A percentile compares a stretch with the other conserved stretches of the same genome.
Evolutionary conservation across 2,888 invertebrate species (phyloP).

Genomic region (Lacanobia wlatinum): DNA sequence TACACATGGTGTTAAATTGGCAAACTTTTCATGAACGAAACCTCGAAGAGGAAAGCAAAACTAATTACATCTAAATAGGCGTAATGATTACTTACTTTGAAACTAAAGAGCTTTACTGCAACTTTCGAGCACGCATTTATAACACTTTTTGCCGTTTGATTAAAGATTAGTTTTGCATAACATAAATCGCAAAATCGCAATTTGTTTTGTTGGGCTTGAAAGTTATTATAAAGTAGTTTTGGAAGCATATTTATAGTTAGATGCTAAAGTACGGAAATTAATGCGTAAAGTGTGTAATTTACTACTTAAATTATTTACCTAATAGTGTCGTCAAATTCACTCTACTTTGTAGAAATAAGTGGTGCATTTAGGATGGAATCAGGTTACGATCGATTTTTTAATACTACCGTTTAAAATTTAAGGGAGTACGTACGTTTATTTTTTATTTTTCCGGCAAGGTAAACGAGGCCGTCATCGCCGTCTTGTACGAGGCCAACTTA

Average conservation of each 20-base stretch:
- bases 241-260: slow-evolving; percentile 26
- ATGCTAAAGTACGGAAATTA: slow-evolving; percentile 7
- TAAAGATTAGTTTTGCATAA: slow-evolving; percentile 13
- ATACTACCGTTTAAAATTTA: too few species aligned
- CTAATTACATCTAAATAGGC: slow-evolving; percentile 40
- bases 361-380: slow-evolving; percentile 16
- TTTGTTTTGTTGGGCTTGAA: not conserved
- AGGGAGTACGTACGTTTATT: too few species aligned
- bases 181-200: not conserved
- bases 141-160: not conserved
- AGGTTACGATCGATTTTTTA: too few species aligned
- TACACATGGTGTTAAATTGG: slow-evolving; percentile 21
- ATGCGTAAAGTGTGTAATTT: not conserved
- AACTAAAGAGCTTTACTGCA: slow-evolving; percentile 11
- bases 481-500: too few species aligned
- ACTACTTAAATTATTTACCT: not conserved
- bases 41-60: slow-evolving; percentile 35
- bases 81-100: slow-evolving; percentile 22
- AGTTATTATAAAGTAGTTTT: slow-evolving; percentile 35
- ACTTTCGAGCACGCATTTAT: not conserved
- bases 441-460: too few species aligned
- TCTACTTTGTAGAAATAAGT: not conserved
- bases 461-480: too few species aligned
- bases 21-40: slow-evolving; percentile 36
- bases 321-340: not conserved